Evolutionary conservation across 2,888 invertebrate species (phyloP), one percentile per base, ranked within the genome.

Genomic region (Ctenicera cuprea): DNA sequence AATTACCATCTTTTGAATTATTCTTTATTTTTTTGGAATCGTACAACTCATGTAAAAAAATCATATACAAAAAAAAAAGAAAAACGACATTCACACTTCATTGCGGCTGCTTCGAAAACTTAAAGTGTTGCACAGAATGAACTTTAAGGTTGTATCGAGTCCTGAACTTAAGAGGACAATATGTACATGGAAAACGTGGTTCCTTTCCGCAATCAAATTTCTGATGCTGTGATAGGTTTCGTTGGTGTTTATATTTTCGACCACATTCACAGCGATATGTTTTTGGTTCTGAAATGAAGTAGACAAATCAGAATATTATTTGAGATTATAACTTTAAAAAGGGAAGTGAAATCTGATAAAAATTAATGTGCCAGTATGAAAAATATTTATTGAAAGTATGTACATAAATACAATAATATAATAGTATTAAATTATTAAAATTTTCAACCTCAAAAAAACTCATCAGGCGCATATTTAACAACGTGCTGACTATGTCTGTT

Each of bases 131-230:
- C 79, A 92, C 92, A 74, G 91, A 86, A 85, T 94, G 94, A 37
- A 94, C 93, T 82, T 94, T 94, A 18, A 94, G 89, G 87, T 94
- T 94, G 81, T 94, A 94, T 62, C 94, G 89, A 85, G 94, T 93
- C 83, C 94, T 85, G 16, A 87, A 86, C 66, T 83, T 84, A 76
- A 87, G 87, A 33, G 86, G 82, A 77, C 90, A 90, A 64, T 87
- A 78, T 0, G 86, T 85, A 79, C 90, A 90, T 43, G 84, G 84
- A 79, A 87, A 88, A 73, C 86, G 86, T 9, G 89, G 88, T 69
- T 87, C 88, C 72, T 89, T 88, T 14, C 89, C 89, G 77, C 90
- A 90, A 76, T 90, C 90, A 81, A 88, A 88, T 77, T 84, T 83
- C 74, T 86, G 85, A 71, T 85, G 86, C 7, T 82, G 82, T 57